These are phyloP conservation scores for Siphamia tubifer DNA, from an alignment of 2,113 vertebrate species.

Conservation along the genomic window DNA sequence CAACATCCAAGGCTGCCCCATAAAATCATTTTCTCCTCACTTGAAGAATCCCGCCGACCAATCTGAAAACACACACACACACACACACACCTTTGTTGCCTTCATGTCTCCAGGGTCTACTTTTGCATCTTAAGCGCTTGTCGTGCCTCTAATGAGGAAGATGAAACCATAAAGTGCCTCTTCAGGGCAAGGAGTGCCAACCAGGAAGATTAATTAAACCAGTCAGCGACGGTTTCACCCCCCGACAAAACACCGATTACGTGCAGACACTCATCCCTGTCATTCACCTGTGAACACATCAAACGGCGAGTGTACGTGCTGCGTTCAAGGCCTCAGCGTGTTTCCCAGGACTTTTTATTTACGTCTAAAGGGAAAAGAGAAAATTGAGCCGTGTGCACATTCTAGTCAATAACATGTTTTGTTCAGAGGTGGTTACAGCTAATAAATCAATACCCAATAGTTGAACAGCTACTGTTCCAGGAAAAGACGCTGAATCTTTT, in stretches of 20 bases:
- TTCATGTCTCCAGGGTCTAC: constrained; percentile 47
- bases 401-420: background rate
- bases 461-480: background rate
- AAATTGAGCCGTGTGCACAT: constrained; percentile 1
- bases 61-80: background rate
- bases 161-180: constrained; percentile 27
- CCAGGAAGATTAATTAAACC: constrained; percentile 41
- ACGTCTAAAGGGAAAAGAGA: background rate
- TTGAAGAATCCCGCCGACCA: background rate
- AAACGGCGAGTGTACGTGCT: no score
- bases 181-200: constrained; percentile 60
- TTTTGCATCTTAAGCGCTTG: constrained; percentile 42
- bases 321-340: constrained; percentile 11
- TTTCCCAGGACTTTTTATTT: background rate
- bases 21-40: constrained; percentile 16
- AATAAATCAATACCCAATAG: background rate
- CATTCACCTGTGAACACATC: constrained; percentile 20
- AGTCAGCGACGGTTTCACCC: constrained; percentile 4
- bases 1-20: constrained; percentile 15
- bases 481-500: background rate
- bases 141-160: constrained; percentile 19
- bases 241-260: background rate
- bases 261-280: constrained; percentile 24
- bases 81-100: background rate
- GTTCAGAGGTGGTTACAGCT: background rate